A percentile compares a stretch with the other conserved stretches of the same genome.
Evolutionary conservation across 2,888 invertebrate genomes (phyloP).

Genomic region (Bombyx huttoni): DNA sequence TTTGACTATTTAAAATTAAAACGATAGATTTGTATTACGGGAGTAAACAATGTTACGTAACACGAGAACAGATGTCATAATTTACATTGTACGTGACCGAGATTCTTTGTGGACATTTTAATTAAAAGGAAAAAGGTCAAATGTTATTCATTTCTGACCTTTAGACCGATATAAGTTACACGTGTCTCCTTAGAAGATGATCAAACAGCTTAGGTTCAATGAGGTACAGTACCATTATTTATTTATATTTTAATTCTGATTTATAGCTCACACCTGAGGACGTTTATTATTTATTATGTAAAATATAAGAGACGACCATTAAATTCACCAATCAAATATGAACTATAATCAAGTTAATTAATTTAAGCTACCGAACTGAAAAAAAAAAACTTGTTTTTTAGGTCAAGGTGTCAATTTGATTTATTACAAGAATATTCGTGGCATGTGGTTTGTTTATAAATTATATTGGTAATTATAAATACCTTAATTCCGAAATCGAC

Average conservation of each 20-base stretch:
- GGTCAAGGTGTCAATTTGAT: not conserved
- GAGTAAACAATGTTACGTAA: not conserved
- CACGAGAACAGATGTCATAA: not conserved
- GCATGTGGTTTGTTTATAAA: not conserved
- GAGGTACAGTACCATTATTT: not conserved
- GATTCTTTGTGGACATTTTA: not conserved
- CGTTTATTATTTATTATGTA: not conserved
- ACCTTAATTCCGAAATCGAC: not conserved
- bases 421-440: not conserved
- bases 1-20: not conserved
- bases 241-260: slow-evolving; percentile 1
- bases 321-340: not conserved
- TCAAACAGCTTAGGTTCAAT: not conserved
- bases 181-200: not conserved
- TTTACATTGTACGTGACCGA: not conserved
- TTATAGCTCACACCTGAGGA: slow-evolving; percentile 2
- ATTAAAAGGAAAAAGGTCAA: not conserved
- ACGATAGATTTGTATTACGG: not conserved
- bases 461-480: not conserved
- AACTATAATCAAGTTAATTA: slow-evolving; percentile 1
- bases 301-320: not conserved
- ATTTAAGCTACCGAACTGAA: not conserved
- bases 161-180: not conserved
- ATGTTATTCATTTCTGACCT: not conserved
- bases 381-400: not conserved